Conservation (phyloP, 35 echinoderm and acorn worm genomes). For the Ptychodera flava region DNA sequence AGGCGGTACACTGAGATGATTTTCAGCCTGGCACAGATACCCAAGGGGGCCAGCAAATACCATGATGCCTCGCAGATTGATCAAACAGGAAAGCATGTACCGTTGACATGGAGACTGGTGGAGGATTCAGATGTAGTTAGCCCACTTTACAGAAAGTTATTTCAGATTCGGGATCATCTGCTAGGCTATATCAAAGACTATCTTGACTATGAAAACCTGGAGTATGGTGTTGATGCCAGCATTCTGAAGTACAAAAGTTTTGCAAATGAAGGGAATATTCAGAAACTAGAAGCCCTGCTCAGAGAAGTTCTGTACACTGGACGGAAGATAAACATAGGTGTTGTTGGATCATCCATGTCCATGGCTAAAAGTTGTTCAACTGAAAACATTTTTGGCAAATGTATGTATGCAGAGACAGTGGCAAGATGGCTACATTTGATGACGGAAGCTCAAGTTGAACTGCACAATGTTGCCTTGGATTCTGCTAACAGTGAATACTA, state of each 20-base stretch:
- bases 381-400: slow-evolving; percentile 15
- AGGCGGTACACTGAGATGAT: background rate
- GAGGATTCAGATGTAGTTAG: background rate
- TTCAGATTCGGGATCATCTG: background rate
- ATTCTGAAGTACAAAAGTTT: slow-evolving; percentile 69
- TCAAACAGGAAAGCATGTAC: background rate
- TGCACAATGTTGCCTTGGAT: slow-evolving; percentile 58
- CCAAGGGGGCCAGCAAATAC: background rate
- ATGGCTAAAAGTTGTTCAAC: slow-evolving; percentile 16
- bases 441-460: slow-evolving; percentile 30
- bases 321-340: slow-evolving; percentile 46
- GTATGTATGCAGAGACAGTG: slow-evolving; percentile 46
- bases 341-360: slow-evolving; percentile 43
- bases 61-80: background rate
- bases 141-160: background rate
- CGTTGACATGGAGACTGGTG: background rate
- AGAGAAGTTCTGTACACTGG: slow-evolving; percentile 62
- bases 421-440: slow-evolving; percentile 40
- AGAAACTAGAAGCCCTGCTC: slow-evolving; percentile 21
- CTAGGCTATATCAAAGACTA: background rate
- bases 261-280: slow-evolving; percentile 34
- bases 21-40: background rate
- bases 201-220: background rate
- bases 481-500: slow-evolving; percentile 59
- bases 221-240: background rate